These are phyloP conservation scores for Labroides dimidiatus DNA, from an alignment of 2,797 vertebrate species.

Conservation along the genomic window DNA sequence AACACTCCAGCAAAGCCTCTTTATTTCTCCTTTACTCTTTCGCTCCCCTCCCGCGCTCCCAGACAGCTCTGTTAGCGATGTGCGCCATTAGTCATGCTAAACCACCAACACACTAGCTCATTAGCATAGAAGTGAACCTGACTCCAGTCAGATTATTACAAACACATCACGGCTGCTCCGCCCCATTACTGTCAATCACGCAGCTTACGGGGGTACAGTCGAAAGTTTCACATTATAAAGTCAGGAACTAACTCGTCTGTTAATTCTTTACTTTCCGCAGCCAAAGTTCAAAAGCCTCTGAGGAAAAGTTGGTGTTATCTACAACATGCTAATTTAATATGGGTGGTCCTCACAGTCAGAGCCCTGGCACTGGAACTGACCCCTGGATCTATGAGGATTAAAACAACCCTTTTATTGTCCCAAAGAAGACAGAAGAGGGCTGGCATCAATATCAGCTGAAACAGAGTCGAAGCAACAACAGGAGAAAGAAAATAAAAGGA, in stretches of 20 bases:
- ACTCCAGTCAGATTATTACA: constrained; percentile 82
- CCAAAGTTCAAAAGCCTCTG: constrained; percentile 33
- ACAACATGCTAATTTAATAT: constrained; percentile 11
- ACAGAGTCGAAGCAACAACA: constrained; percentile 35
- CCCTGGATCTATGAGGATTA: constrained; percentile 57
- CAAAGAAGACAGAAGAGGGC: constrained; percentile 55
- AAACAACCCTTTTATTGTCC: constrained; percentile 54
- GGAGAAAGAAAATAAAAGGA: constrained; percentile 30
- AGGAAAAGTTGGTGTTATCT: constrained; percentile 17
- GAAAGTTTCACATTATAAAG: constrained; percentile 67
- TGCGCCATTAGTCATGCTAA: constrained; percentile 80
- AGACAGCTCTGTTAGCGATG: constrained; percentile 74
- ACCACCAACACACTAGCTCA: constrained; percentile 74
- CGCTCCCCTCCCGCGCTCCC: constrained; percentile 45
- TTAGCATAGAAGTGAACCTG: constrained; percentile 80
- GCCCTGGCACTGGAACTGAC: constrained; percentile 28
- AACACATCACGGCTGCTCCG: constrained; percentile 73
- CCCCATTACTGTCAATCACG: constrained; percentile 81
- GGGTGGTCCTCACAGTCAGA: constrained; percentile 37
- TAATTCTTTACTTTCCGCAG: constrained; percentile 57
- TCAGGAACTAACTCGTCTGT: constrained; percentile 57
- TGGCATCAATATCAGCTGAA: constrained; percentile 67
- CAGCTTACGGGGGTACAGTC: constrained; percentile 60
- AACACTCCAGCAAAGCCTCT: constrained; percentile 69
- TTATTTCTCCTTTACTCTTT: constrained; percentile 62